Evolutionary conservation across 2,888 invertebrate species (phyloP), one percentile per base, ranked within the genome.

Genomic region (Drosophila barbarae): DNA sequence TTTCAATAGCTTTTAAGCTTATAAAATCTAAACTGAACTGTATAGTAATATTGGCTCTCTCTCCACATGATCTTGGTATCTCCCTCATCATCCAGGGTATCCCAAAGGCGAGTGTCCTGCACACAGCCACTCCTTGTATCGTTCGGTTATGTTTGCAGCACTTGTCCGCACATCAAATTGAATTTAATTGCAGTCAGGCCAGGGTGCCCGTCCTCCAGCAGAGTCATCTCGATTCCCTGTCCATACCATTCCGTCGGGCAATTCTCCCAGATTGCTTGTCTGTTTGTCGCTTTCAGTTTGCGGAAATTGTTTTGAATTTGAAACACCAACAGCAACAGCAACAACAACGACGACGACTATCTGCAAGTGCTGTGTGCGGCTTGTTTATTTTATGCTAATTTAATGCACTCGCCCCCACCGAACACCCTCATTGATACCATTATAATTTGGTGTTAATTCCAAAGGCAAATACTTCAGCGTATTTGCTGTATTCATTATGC

Each of bases 321-420:
- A 53, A 55, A 35, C 67, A 39, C 39, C 38, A 34, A 44, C 59
- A 10, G 23, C 60, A 67, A 71, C 66, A 21, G 3, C 3, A 23
- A 32, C 23, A 15, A 30, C 44, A 38, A 10, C 63, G 65, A 76
- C 63, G 67, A 76, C 64, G 57, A 54, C 69, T 52, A 56, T 61
- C 60, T 52, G 68, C 50, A 71, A 61, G 52, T 61, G 44, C 35
- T 42, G 50, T 41, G 39, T 34, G 32, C 21, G 65, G 57, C 42
- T 64, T 77, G 78, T 77, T 84, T 73, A 67, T 80, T 74, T 85
- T 83, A 80, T 84, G 79, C 85, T 80, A 83, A 79, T 85, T 79
- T 72, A 77, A 85, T 85, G 80, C 77, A 84, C 74, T 84, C 50
- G 35, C 50, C 59, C 53, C 58, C 47, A 23, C 15, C 36, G 8